Percentiles rank a stretch among this genome's conserved stretches.
Conservation (phyloP, 2,113 vertebrate genomes). For the Brienomyrus brachyistius region DNA sequence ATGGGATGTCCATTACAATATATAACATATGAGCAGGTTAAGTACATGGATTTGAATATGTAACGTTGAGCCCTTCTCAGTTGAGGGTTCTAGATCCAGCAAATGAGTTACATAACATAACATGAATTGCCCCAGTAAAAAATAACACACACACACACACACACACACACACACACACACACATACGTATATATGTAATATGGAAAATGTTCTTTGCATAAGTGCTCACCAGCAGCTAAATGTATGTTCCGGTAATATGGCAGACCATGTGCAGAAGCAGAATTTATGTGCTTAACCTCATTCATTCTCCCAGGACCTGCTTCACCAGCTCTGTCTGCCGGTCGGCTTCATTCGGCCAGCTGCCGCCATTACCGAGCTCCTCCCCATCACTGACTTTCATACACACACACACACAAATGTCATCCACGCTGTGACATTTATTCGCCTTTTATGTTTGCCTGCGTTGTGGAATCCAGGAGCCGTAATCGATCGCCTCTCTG, state of each 20-base stretch:
- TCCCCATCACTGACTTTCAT: background rate
- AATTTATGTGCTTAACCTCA: background rate
- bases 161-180: no score
- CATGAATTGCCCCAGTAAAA: background rate
- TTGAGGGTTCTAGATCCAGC: background rate
- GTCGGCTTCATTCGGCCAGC: background rate
- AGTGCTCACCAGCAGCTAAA: background rate
- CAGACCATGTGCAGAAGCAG: background rate
- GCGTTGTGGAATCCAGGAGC: background rate
- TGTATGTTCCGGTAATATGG: background rate
- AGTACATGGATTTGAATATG: background rate
- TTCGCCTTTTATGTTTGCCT: background rate
- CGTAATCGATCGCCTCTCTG: background rate
- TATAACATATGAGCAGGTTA: background rate
- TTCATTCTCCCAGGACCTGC: background rate
- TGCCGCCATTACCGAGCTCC: background rate
- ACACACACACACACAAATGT: background rate
- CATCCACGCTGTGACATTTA: background rate
- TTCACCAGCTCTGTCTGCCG: background rate
- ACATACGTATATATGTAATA: background rate
- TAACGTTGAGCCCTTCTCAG: background rate
- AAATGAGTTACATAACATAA: background rate
- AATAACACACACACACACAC: no score
- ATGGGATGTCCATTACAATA: background rate
- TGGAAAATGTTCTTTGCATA: background rate